phyloP scores from a whole-genome alignment of 2,797 vertebrate species.

The Pseudochaenichthys georgianus region DNA sequence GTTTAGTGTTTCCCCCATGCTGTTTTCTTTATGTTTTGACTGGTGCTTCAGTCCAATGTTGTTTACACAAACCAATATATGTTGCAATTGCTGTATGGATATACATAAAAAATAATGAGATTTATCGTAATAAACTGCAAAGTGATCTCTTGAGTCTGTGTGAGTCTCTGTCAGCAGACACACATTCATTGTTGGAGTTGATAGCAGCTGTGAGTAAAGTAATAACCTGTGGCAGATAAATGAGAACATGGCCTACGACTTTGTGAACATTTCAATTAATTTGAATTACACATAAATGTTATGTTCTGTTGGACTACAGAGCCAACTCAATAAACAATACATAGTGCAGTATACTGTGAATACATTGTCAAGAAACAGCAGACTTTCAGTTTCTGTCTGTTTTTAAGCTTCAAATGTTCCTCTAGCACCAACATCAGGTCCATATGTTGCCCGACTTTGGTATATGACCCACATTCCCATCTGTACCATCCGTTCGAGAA shows the following conservation, averaged over 20 bases:
- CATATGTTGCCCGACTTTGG: no score
- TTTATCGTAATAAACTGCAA: conserved; percentile 87
- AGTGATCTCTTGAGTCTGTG: conserved; percentile 69
- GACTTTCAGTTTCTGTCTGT: neutral
- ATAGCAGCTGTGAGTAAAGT: neutral
- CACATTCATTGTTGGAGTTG: neutral
- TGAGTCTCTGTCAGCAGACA: conserved; percentile 49
- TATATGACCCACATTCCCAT: no score
- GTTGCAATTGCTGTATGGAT: conserved; percentile 82
- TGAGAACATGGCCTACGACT: neutral
- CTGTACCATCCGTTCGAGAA: no score
- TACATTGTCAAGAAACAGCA: neutral
- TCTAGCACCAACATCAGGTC: neutral
- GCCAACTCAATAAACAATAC: neutral
- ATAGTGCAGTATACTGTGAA: neutral
- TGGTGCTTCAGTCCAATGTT: conserved; percentile 73
- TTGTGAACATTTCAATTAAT: no score
- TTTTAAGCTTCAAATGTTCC: neutral
- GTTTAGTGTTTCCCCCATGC: conserved; percentile 68
- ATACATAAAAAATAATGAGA: conserved; percentile 73
- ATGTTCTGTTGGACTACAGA: neutral
- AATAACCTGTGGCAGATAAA: neutral
- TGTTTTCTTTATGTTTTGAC: conserved; percentile 67
- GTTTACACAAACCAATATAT: conserved; percentile 79
- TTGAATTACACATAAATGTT: no score